Base-by-base conservation (phyloP, 1,140 invertebrate species). In the Trichomalopsis sarcophagae region DNA sequence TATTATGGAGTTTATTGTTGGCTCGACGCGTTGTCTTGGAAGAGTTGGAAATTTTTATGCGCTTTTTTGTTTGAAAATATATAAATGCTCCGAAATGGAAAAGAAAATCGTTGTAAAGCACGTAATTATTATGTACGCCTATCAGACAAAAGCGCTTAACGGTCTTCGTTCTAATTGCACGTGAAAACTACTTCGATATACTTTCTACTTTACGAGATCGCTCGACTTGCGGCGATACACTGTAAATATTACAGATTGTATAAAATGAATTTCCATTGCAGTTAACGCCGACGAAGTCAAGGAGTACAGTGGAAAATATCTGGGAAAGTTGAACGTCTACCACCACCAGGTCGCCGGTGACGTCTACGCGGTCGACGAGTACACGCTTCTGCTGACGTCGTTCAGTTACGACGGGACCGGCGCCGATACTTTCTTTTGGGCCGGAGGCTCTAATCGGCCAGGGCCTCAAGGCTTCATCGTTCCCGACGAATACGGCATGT, bases 381-480 rank as follows among this genome's bases (percentile, higher is more conserved):
- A 95, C 89, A 98, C 97, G 0, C 93, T 98, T 40, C 92, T 98
- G 1, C 93, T 99, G 69, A 96, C 96, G 21, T 95, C 96, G 50
- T 99, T 99, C 88, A 97, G 96, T 91, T 99, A 98, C 88, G 98
- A 98, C 93, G 98, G 98, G 27, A 97, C 97, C 79, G 97, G 97
- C 11, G 96, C 96, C 36, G 97, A 98, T 90, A 97, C 97, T 7
- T 98, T 97, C 91, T 98, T 99, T 91, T 98, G 97, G 97, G 96
- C 97, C 6, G 98, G 98, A 55, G 95, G 96, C n/a, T 95, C 96
- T 0, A 97, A 97, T 88, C 92, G 97, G 40, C 97, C 97, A 0
- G 97, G 97, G 6, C 97, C 97, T 0, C 96, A 98, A 90, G 98
- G 98, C 7, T 98, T 98, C 89, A 97, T 98, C 84, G 96, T 98